Conservation (phyloP, 2,888 invertebrate genomes). For the Hypolimnas misippus region DNA sequence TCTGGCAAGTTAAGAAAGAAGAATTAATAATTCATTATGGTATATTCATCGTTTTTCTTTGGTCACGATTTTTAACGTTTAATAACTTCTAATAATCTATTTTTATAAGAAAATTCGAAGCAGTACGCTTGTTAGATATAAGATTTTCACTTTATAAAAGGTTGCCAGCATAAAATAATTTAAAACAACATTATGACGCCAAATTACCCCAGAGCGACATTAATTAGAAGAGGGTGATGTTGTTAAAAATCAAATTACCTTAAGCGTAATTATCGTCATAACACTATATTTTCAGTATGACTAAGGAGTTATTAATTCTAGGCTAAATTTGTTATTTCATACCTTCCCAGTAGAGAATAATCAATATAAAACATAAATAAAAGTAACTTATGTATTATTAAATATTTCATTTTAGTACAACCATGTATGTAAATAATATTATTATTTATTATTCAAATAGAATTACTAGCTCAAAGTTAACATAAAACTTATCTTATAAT, state of each 20-base stretch:
- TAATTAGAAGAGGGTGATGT: slow-evolving; percentile 19
- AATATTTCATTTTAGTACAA: no score
- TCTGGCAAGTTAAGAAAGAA: no score
- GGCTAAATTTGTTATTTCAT: not conserved
- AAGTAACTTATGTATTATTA: no score
- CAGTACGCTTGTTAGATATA: not conserved
- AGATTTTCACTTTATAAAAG: not conserved
- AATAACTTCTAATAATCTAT: not conserved
- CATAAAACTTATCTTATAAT: no score
- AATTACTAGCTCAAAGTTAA: no score
- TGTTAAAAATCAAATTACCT: slow-evolving; percentile 24
- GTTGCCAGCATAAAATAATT: slow-evolving; percentile 12
- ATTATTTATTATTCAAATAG: no score
- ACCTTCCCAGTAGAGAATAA: no score
- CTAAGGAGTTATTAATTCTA: not conserved
- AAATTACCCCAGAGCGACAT: slow-evolving; percentile 26
- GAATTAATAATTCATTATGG: no score
- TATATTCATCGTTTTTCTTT: no score
- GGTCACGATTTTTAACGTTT: no score
- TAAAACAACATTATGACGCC: slow-evolving; percentile 19
- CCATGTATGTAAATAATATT: no score
- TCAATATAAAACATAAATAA: no score
- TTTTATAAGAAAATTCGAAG: not conserved
- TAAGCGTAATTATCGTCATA: slow-evolving; percentile 9
- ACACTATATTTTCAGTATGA: not conserved